Base-by-base conservation (phyloP, 1,140 invertebrate species). In the Dysdera silvatica region DNA sequence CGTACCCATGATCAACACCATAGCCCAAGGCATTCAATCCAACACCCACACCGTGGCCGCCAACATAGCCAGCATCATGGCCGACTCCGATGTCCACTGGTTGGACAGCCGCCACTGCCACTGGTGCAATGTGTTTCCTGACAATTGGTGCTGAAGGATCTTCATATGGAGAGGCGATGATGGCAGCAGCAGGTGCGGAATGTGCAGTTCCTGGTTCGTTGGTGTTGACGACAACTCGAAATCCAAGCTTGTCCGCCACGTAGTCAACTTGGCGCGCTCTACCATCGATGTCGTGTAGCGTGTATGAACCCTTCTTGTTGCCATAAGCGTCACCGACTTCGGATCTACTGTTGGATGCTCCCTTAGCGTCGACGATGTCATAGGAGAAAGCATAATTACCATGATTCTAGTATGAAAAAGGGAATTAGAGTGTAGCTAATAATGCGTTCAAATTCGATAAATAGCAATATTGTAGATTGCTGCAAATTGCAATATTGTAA, bases 171-270 rank as follows among this genome's bases (percentile, higher is more conserved):
- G 53, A 58, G 23, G 49, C 53, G 14, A 52, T 43, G 2, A 52
- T 43, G n/a, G 59, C 67, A 45, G n/a, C 59, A 18, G 67, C 69
- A 12, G 69, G 56, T 28, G 67, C 58, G 4, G 53, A 52, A 12
- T 29, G 37, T 2, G 68, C 69, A 37, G 70, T 69, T 29, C 69
- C 70, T 14, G 66, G 69, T 52, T 71, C 70, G 49, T 71, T 71
- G 31, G 69, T 67, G 32, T 69, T 54, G 16, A 71, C 68, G 12
- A 56, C 43, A 16, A 69, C 69, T 3, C 68, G 47, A 40, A 66
- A 71, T 24, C 70, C 70, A 18, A 40, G n/a, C 29, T 65, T 55
- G 26, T 70, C 68, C 14, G 68, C 64, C 4, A 67, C 51, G 41
- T 71, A 71, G n/a, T 66, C 53, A 3, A 71, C 69, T 14, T 33